These are phyloP conservation scores for Luscinia luscinia DNA, from an alignment of 2,797 vertebrate genomes.

Conservation along the genomic window DNA sequence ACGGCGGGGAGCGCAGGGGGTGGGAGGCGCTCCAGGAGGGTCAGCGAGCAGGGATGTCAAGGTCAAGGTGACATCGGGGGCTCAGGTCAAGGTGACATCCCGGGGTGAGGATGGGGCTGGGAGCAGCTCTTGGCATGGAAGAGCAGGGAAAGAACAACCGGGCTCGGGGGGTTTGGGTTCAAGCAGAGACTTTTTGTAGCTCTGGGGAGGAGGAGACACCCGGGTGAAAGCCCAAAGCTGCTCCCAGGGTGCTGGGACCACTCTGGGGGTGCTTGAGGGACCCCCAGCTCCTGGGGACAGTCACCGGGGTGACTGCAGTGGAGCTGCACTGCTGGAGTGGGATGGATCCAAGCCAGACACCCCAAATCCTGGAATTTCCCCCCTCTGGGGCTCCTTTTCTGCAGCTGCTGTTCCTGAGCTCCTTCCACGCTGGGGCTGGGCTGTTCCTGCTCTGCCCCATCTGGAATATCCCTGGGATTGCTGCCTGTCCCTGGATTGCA, in stretches of 20 bases:
- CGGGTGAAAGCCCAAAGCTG: neutral
- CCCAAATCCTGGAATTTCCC: accelerated
- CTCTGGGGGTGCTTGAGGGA: neutral
- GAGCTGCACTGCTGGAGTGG: neutral
- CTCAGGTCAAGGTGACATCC: neutral
- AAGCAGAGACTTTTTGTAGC: neutral
- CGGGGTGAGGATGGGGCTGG: neutral
- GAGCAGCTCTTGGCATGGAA: neutral
- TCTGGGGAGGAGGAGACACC: neutral
- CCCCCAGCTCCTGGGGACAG: neutral
- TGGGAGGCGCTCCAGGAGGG: accelerated
- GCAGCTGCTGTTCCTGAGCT: neutral
- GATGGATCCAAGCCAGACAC: neutral
- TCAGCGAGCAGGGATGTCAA: neutral
- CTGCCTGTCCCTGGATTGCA: neutral
- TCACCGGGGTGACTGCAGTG: neutral
- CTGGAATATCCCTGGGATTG: neutral
- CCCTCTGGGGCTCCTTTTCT: accelerated
- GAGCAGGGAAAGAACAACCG: neutral
- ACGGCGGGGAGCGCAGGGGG: accelerated
- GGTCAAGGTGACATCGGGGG: neutral
- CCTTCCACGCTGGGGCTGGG: neutral
- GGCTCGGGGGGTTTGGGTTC: neutral
- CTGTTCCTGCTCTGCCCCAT: too few species aligned
- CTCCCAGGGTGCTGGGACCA: neutral